These are phyloP conservation scores for Adineta ricciae DNA, from an alignment of 2,888 invertebrate genomes.

Conservation along the genomic window DNA sequence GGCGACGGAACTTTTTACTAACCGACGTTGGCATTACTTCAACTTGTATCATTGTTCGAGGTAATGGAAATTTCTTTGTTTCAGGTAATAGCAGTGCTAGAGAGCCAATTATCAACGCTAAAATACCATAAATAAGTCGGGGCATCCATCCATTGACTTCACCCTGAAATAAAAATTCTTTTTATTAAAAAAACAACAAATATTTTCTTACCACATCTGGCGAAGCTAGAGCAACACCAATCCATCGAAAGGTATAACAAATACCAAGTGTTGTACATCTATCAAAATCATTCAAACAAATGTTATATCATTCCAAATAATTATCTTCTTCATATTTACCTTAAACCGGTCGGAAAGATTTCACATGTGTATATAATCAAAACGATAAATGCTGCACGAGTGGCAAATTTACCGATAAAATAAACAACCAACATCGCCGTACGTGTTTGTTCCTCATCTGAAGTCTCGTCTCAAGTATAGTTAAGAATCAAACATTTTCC, in stretches of 20 bases:
- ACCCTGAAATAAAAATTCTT: background rate
- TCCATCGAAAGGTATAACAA: constrained; percentile 23
- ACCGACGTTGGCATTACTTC: background rate
- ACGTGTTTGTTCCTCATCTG: background rate
- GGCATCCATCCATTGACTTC: background rate
- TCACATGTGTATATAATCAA: constrained; percentile 31
- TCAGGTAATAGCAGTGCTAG: constrained; percentile 33
- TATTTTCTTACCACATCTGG: constrained; percentile 14
- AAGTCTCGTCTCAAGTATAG: background rate
- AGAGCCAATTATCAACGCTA: constrained; percentile 26
- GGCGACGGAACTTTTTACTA: background rate
- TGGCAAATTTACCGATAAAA: constrained; percentile 28
- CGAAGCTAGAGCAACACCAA: constrained; percentile 28
- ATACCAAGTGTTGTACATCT: constrained; percentile 30
- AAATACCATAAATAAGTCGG: constrained; percentile 27
- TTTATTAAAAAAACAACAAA: background rate
- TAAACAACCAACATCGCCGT: constrained; percentile 21
- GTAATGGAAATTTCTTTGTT: constrained; percentile 30
- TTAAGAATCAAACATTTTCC: background rate
- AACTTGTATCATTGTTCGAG: constrained; percentile 28
- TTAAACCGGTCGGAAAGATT: constrained; percentile 31
- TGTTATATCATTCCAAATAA: too few relatives aligned
- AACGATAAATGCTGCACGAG: constrained; percentile 23
- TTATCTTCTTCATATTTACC: background rate
- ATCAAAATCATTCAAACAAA: background rate